These are phyloP conservation scores for Coturnix japonica DNA, from an alignment of 2,113 vertebrate species.

Conservation along the genomic window DNA sequence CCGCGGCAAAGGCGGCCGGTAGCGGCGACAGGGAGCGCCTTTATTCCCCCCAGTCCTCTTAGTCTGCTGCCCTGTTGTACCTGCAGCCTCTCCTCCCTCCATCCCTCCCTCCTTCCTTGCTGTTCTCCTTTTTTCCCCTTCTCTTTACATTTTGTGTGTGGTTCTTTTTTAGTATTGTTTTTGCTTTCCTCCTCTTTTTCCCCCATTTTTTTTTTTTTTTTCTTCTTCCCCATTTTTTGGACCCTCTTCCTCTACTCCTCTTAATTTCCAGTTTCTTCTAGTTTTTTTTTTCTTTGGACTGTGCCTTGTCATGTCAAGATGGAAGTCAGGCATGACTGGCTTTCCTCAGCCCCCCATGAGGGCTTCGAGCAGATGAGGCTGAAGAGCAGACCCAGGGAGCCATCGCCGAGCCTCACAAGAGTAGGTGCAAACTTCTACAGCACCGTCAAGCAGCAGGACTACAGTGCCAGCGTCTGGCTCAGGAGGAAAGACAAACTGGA, in stretches of 20 bases:
- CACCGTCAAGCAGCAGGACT: conserved; percentile 91
- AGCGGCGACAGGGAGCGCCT: conserved; percentile 4
- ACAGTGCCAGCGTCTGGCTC: conserved; percentile 91
- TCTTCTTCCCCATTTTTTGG: background rate
- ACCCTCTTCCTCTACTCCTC: background rate
- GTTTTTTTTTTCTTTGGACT: conserved; percentile 42
- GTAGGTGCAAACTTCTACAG: conserved; percentile 83
- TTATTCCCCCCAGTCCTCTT: background rate
- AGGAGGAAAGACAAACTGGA: conserved; percentile 91
- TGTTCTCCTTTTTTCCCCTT: background rate
- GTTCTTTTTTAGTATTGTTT: background rate
- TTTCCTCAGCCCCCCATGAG: conserved; percentile 77
- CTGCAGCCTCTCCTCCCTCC: background rate
- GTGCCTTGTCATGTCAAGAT: conserved; percentile 78
- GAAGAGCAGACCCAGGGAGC: conserved; percentile 77
- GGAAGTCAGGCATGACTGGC: conserved; percentile 84
- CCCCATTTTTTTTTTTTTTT: background rate
- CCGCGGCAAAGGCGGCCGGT: conserved; percentile 18
- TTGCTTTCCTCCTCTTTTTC: background rate
- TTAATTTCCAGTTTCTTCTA: conserved; percentile 19
- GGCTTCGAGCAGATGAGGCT: conserved; percentile 83
- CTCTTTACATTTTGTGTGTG: background rate
- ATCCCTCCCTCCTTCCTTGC: background rate
- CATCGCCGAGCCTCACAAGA: conserved; percentile 78
- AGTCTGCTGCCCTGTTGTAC: background rate